Conservation (phyloP, 2,797 vertebrate genomes). For the Remorina albescens region DNA sequence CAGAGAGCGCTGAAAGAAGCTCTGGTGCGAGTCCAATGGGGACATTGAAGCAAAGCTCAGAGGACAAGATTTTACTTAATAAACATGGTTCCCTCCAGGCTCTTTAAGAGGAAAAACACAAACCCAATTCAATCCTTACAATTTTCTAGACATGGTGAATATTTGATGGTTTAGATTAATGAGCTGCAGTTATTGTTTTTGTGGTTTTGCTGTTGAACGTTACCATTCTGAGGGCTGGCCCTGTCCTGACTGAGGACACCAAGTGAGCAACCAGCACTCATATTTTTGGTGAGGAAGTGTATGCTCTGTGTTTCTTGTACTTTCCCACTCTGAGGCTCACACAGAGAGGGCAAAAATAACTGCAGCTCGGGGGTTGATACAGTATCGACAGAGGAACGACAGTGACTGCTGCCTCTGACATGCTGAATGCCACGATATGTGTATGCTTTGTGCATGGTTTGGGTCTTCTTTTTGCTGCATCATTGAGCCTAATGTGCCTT, state of each 20-base stretch:
- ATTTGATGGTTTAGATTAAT: too few species aligned
- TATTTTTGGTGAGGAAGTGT: constrained; percentile 33
- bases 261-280: constrained; percentile 30
- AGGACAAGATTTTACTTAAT: constrained; percentile 51
- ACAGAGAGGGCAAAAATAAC: constrained; percentile 74
- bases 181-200: constrained; percentile 7
- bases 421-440: constrained; percentile 50
- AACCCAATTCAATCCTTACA: constrained; percentile 34
- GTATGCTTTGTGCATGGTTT: constrained; percentile 32
- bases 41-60: constrained; percentile 54
- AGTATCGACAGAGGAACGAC: constrained; percentile 65
- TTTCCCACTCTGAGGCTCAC: constrained; percentile 52
- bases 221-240: background rate
- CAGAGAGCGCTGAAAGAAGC: constrained; percentile 36
- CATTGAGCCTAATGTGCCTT: constrained; percentile 43
- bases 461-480: constrained; percentile 28
- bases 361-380: constrained; percentile 66
- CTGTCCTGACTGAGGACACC: constrained; percentile 4
- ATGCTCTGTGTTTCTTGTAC: constrained; percentile 44
- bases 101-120: constrained; percentile 35
- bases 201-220: constrained; percentile 14
- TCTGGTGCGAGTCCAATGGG: constrained; percentile 61
- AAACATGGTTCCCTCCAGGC: constrained; percentile 52
- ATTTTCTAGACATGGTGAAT: constrained; percentile 14
- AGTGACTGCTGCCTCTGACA: constrained; percentile 69